These are phyloP conservation scores for Chaenodraco wilsoni DNA, from an alignment of 2,797 vertebrate genomes.

Conservation along the genomic window DNA sequence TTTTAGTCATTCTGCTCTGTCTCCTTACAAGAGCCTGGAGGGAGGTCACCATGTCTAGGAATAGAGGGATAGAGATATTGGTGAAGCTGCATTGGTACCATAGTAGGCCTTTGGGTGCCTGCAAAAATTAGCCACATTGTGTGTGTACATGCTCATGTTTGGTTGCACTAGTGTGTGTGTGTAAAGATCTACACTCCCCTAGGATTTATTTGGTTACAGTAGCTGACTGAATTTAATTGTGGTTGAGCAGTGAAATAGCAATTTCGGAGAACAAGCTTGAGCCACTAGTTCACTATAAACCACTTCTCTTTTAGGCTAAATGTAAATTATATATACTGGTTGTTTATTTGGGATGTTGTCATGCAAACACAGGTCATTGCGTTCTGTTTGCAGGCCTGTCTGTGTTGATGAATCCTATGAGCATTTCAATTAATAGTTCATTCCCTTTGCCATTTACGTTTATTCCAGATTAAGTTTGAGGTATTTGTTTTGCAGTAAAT, in stretches of 20 bases:
- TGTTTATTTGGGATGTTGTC: constrained; percentile 5
- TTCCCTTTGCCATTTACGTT: neutral
- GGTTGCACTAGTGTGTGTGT: neutral
- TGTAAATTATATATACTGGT: neutral
- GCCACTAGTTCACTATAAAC: neutral
- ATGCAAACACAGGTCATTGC: neutral
- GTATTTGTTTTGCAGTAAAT: neutral
- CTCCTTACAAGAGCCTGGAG: constrained; percentile 9
- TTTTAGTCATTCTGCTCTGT: constrained; percentile 37
- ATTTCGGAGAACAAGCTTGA: neutral
- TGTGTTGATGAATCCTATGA: neutral
- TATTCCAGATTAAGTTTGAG: neutral
- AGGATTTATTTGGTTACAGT: constrained; percentile 36
- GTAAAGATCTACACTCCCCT: constrained; percentile 15
- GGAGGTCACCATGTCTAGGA: constrained; percentile 14
- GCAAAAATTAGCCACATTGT: neutral
- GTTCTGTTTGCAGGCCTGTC: neutral
- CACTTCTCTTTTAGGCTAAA: constrained; percentile 8
- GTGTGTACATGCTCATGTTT: neutral
- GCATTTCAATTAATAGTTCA: too few species aligned
- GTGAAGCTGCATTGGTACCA: neutral
- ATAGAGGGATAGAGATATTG: constrained; percentile 13
- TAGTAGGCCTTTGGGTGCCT: neutral
- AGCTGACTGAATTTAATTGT: constrained; percentile 7
- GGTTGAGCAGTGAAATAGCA: constrained; percentile 30